These are phyloP conservation scores for Metallyticus violacea DNA, from an alignment of 2,888 invertebrate species.

Conservation along the genomic window DNA sequence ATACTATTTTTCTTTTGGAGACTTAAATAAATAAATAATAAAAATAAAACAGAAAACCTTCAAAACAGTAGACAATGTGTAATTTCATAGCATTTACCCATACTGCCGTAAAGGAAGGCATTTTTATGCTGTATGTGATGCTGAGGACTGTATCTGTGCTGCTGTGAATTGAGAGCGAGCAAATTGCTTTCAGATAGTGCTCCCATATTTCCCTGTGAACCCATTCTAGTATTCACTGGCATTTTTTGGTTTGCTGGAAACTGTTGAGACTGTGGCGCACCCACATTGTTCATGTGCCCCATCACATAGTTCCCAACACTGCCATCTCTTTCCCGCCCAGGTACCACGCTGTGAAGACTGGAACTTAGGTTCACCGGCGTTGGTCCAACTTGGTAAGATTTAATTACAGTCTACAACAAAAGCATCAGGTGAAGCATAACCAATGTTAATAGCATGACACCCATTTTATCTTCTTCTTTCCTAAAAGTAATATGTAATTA, in stretches of 20 bases:
- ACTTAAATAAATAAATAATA: too few relatives aligned
- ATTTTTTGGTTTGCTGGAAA: not conserved
- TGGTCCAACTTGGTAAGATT: conserved; percentile 53
- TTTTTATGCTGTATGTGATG: conserved; percentile 37
- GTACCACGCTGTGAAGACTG: conserved; percentile 47
- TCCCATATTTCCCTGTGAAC: conserved; percentile 24
- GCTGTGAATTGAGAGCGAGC: conserved; percentile 38
- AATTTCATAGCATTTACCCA: not conserved
- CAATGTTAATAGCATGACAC: not conserved
- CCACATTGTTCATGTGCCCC: not conserved
- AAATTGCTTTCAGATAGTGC: conserved; percentile 45
- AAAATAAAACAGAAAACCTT: too few relatives aligned
- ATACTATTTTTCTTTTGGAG: too few relatives aligned
- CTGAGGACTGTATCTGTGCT: conserved; percentile 45
- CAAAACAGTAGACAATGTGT: too few relatives aligned
- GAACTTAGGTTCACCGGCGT: conserved; percentile 41
- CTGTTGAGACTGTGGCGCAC: not conserved
- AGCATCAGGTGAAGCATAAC: not conserved
- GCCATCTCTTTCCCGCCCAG: conserved; percentile 34
- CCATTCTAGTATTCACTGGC: conserved; percentile 23
- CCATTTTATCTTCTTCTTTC: too few relatives aligned
- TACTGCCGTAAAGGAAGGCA: conserved; percentile 14
- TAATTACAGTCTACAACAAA: conserved; percentile 48
- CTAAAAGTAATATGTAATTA: too few relatives aligned
- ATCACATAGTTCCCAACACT: conserved; percentile 10